A percentile compares a stretch with the other conserved stretches of the same genome.
Evolutionary conservation across 2,113 vertebrate genomes (phyloP).

Genomic region (Leptocoma aspasia): DNA sequence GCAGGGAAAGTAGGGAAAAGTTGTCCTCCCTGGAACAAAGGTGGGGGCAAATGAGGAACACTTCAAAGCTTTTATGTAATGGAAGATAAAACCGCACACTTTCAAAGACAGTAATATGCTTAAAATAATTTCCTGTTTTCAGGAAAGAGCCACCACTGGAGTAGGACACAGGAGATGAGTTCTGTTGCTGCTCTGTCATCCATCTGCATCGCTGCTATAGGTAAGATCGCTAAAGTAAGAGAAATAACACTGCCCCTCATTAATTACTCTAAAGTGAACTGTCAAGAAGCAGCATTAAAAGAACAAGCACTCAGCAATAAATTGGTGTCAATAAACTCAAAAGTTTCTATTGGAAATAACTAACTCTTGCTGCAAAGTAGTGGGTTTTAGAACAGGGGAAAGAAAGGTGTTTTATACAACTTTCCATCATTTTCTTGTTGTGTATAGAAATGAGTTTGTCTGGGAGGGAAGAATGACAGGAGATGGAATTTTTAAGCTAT

Average conservation of each 20-base stretch:
- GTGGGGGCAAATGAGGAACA: not conserved
- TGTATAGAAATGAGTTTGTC: not conserved
- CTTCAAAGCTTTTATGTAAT: not conserved
- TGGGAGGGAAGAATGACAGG: not conserved
- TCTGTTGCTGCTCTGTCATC: not conserved
- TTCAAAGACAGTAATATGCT: not conserved
- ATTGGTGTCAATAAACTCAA: not conserved
- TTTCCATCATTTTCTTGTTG: not conserved
- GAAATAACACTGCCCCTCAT: not conserved
- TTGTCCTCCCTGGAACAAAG: not conserved
- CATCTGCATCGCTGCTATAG: not conserved
- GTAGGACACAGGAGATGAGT: not conserved
- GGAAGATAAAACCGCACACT: not conserved
- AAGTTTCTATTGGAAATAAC: not conserved
- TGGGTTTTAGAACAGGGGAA: not conserved
- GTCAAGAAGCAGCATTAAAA: not conserved
- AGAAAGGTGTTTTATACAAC: not conserved
- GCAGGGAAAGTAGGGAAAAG: not conserved
- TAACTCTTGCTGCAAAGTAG: not conserved
- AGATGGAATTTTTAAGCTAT: not conserved
- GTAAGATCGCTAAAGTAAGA: not conserved
- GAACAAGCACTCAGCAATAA: not conserved
- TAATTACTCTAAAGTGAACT: not conserved
- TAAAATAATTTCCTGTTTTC: not conserved
- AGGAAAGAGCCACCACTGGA: not conserved